Evolutionary conservation across 2,888 invertebrate species (phyloP), one percentile per base, ranked within the genome.

Genomic region (Cheilosia pagana): DNA sequence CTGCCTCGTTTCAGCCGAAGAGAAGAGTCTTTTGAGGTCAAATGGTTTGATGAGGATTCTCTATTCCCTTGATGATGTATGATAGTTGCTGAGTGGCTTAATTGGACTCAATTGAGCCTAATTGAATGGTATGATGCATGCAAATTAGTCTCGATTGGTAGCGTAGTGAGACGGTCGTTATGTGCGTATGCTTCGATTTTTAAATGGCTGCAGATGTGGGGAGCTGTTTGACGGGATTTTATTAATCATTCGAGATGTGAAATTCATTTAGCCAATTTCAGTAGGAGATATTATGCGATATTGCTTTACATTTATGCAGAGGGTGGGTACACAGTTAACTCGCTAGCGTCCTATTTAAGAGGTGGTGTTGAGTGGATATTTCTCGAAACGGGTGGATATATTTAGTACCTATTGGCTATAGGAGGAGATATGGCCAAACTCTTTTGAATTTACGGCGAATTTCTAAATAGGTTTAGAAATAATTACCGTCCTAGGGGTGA

Each of bases 91-190:
- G 65, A 71, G 43, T 81, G 70, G 28, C 77, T 86, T 71, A 78
- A 87, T 86, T 87, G 81, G 72, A 59, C 74, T 81, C 68, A 81
- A 87, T 87, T 87, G 87, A 52, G 35, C 55, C 75, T 74, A 81
- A 87, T 87, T 87, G 60, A 81, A 63, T 72, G 59, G 71, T 55
- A 71, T 68, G 70, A 41, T 45, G 52, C 79, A 81, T 75, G 75
- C 72, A 79, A 77, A 86, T 82, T 77, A 57, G 67, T 86, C 70
- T 82, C 62, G 62, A 83, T 83, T 83, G 68, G 50, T 23, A 25
- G 68, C 57, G 31, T 39, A 31, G 23, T 35, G 14, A 52, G 62
- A 53, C 23, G 39, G 3, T 28, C 4, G 3, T 48, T 50, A 16
- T 8, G 19, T 57, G 39, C 39, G n/a, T 43, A 19, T 70, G 23